Conservation (phyloP, 2,797 vertebrate genomes). For the Gallirallus australis region DNA sequence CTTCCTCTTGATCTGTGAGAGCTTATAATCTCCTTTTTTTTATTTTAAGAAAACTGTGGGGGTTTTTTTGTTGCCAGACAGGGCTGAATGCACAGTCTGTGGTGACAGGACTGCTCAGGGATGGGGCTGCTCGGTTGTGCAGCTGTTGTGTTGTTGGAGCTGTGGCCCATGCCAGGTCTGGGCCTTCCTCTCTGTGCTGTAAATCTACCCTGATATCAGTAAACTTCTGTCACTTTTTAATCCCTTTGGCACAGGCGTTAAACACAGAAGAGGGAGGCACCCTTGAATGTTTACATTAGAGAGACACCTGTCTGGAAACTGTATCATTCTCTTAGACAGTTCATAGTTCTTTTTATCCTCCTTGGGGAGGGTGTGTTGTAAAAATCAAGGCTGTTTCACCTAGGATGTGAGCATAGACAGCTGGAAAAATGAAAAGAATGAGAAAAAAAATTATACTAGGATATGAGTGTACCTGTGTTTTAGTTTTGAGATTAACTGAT, state of each 20-base stretch:
- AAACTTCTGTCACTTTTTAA: constrained; percentile 24
- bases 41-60: neutral
- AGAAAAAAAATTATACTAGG: neutral
- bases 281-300: neutral
- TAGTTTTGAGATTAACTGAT: neutral
- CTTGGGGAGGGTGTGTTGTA: neutral
- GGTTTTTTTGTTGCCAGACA: neutral
- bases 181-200: neutral
- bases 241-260: neutral
- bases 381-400: rapidly evolving
- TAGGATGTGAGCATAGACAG: neutral
- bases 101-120: neutral
- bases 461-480: neutral
- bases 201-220: constrained; percentile 8
- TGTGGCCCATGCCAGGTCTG: neutral
- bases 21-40: neutral
- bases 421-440: neutral
- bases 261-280: neutral
- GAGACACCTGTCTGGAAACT: constrained; percentile 17
- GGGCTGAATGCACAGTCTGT: neutral
- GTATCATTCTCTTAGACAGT: neutral
- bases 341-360: neutral
- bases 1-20: neutral
- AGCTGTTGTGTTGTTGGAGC: neutral
- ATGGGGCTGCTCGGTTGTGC: neutral